These are phyloP conservation scores for Tillus elongatus DNA, from an alignment of 2,888 invertebrate genomes.

Conservation along the genomic window DNA sequence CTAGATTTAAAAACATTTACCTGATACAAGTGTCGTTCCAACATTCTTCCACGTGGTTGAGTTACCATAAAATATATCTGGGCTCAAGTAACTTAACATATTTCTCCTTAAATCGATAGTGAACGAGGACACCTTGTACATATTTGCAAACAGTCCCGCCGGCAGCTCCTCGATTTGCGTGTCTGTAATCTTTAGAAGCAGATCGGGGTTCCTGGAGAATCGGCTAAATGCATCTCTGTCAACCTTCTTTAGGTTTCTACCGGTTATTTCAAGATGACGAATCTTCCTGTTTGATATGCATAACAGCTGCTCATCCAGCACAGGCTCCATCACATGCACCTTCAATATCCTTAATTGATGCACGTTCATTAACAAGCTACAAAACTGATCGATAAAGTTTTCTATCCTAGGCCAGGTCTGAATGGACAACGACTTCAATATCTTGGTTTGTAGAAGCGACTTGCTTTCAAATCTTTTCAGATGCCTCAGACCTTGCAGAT, in stretches of 20 bases:
- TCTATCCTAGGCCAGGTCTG: constrained; percentile 70
- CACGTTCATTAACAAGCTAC: constrained; percentile 61
- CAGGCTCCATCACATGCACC: constrained; percentile 65
- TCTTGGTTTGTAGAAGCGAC: constrained; percentile 61
- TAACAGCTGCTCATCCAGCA: constrained; percentile 65
- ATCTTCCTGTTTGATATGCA: constrained; percentile 72
- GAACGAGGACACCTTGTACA: constrained; percentile 70
- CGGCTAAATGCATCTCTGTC: constrained; percentile 70
- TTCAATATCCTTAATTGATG: constrained; percentile 66
- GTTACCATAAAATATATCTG: constrained; percentile 80
- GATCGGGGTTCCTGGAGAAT: constrained; percentile 64
- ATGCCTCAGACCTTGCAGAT: constrained; percentile 62
- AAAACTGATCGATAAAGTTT: constrained; percentile 51
- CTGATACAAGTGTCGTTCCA: constrained; percentile 76
- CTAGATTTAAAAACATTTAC: constrained; percentile 47
- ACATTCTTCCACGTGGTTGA: constrained; percentile 79
- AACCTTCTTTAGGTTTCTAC: constrained; percentile 61
- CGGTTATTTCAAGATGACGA: constrained; percentile 71
- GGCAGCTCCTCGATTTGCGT: constrained; percentile 74
- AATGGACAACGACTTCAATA: constrained; percentile 59
- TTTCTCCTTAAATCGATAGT: constrained; percentile 76
- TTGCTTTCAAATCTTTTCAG: constrained; percentile 67
- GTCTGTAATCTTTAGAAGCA: constrained; percentile 65
- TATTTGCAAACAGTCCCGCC: constrained; percentile 65
- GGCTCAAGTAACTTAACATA: constrained; percentile 66